Percentiles rank a stretch among this genome's conserved stretches.
phyloP scores from a whole-genome alignment of 2,113 vertebrate species.

The Myxocyprinus asiaticus region DNA sequence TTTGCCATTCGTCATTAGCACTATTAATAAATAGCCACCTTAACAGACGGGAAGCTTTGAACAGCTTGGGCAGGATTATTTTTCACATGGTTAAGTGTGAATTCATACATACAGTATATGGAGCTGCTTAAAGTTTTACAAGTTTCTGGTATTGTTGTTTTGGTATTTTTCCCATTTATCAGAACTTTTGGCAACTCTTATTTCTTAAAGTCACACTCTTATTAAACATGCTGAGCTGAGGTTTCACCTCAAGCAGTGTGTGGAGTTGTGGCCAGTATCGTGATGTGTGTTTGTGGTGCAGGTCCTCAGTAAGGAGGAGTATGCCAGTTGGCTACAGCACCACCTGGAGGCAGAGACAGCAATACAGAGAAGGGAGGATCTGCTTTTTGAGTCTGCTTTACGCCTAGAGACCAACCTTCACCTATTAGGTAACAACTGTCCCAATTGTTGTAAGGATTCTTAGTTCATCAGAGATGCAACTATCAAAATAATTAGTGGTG shows the following conservation, averaged over 20 bases:
- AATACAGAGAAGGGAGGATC: constrained; percentile 88
- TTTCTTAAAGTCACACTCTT: no score
- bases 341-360: constrained; percentile 92
- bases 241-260: no score
- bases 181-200: no score
- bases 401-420: constrained; percentile 91
- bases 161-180: no score
- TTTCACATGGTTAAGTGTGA: not conserved
- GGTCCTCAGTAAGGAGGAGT: constrained; percentile 92
- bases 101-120: no score
- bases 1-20: no score
- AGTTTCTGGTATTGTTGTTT: no score
- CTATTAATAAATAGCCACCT: constrained; percentile 13
- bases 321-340: constrained; percentile 87
- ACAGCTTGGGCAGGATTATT: not conserved
- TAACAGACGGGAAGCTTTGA: constrained; percentile 1
- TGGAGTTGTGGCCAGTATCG: not conserved
- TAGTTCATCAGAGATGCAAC: no score
- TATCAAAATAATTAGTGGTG: no score
- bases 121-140: no score
- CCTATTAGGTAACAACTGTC: constrained; percentile 81
- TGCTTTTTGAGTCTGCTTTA: constrained; percentile 89
- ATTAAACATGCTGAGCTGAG: no score
- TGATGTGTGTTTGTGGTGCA: constrained; percentile 57
- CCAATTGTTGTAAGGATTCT: not conserved